Evolutionary conservation across 2,888 invertebrate genomes (phyloP).

Genomic region (Nemurella pictetii): DNA sequence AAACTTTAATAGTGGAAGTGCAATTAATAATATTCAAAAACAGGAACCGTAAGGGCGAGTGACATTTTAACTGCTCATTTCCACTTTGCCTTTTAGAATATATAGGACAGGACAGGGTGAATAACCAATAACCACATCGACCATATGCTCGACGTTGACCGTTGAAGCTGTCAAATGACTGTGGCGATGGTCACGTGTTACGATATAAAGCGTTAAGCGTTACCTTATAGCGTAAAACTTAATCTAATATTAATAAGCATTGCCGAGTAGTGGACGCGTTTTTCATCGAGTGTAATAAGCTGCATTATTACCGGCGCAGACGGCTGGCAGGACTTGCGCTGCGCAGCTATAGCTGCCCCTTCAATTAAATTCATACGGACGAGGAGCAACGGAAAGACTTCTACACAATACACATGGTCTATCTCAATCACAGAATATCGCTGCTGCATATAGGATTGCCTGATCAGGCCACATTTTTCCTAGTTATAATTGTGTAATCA

Average conservation of each 20-base stretch:
- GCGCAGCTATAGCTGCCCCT: neutral
- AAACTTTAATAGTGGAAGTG: too few relatives aligned
- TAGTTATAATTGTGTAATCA: too few relatives aligned
- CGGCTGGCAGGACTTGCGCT: neutral
- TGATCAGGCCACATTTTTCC: too few relatives aligned
- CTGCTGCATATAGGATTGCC: too few relatives aligned
- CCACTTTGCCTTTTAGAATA: too few relatives aligned
- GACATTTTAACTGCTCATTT: neutral
- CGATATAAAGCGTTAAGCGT: neutral
- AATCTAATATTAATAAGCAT: neutral
- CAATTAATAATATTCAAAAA: neutral
- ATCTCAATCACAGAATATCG: too few relatives aligned
- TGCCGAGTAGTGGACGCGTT: neutral
- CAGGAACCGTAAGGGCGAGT: too few relatives aligned
- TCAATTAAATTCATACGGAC: neutral
- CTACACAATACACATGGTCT: too few relatives aligned
- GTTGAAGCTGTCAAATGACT: neutral
- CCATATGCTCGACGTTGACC: neutral
- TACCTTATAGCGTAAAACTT: neutral
- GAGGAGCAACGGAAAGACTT: neutral
- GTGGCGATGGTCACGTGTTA: too few relatives aligned
- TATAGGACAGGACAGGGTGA: too few relatives aligned
- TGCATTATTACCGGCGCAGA: neutral
- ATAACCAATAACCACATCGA: too few relatives aligned
- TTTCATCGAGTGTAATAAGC: too few relatives aligned